Conservation (phyloP, 2,888 invertebrate species). For the Brenthis hecate region DNA sequence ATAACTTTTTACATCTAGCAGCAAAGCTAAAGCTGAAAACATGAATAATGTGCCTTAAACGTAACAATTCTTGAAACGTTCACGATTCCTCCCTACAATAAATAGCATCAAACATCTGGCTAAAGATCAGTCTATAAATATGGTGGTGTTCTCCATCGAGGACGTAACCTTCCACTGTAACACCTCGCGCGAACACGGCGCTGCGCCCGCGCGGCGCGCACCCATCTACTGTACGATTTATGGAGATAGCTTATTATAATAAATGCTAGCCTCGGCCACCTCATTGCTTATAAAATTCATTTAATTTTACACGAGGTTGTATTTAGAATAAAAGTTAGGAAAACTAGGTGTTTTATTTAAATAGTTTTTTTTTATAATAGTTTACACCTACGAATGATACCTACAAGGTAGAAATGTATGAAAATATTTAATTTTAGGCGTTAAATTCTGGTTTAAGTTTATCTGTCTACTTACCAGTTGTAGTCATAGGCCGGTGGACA, state of each 20-base stretch:
- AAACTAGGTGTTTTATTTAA: too few relatives aligned
- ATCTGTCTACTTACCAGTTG: too few relatives aligned
- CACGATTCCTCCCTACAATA: conserved; percentile 14
- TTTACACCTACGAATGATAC: too few relatives aligned
- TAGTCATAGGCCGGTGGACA: too few relatives aligned
- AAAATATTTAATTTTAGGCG: too few relatives aligned
- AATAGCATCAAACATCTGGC: conserved; percentile 10
- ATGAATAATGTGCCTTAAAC: conserved; percentile 13
- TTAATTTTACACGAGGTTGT: too few relatives aligned
- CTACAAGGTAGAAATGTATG: too few relatives aligned
- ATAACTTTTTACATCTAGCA: neutral
- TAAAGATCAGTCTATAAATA: conserved; percentile 18
- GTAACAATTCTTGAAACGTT: neutral
- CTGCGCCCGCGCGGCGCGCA: neutral
- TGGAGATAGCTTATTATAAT: neutral
- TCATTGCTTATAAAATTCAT: too few relatives aligned
- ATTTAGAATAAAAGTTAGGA: too few relatives aligned
- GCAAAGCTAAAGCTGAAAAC: neutral
- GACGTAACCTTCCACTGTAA: neutral
- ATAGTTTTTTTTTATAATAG: too few relatives aligned
- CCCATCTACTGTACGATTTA: conserved; percentile 3
- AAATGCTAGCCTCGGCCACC: neutral
- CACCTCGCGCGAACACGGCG: conserved; percentile 10
- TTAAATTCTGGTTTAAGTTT: too few relatives aligned
- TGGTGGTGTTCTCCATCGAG: conserved; percentile 15